Conservation (phyloP, 2,888 invertebrate genomes). For the Pyrochroa serraticornis region DNA sequence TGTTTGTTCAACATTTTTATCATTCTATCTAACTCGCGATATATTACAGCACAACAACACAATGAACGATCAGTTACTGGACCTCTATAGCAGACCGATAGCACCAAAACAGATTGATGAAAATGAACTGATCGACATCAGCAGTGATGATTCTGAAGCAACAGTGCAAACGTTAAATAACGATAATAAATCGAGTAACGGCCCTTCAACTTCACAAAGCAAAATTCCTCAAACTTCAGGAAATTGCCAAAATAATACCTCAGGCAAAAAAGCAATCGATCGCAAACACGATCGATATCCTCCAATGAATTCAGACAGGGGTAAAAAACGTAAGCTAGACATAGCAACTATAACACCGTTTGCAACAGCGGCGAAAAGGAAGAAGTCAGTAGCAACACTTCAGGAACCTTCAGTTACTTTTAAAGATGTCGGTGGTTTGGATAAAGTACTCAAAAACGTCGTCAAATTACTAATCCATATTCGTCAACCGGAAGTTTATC, state of each 20-base stretch:
- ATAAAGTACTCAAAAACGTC: slow-evolving; percentile 66
- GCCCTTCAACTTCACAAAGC: slow-evolving; percentile 59
- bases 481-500: slow-evolving; percentile 89
- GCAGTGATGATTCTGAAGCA: slow-evolving; percentile 74
- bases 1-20: slow-evolving; percentile 6
- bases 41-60: slow-evolving; percentile 13
- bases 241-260: slow-evolving; percentile 10
- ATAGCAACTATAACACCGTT: slow-evolving; percentile 7
- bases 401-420: slow-evolving; percentile 64
- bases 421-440: slow-evolving; percentile 82
- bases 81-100: slow-evolving; percentile 58
- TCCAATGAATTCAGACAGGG: slow-evolving; percentile 26
- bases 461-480: slow-evolving; percentile 74
- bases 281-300: slow-evolving; percentile 4
- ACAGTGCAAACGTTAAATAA: slow-evolving; percentile 57
- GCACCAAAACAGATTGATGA: slow-evolving; percentile 59
- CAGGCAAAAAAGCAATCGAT: slow-evolving; percentile 3
- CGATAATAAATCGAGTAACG: slow-evolving; percentile 44
- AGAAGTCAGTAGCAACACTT: slow-evolving; percentile 54
- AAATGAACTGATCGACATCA: slow-evolving; percentile 78
- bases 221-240: slow-evolving; percentile 7
- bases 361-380: slow-evolving; percentile 42
- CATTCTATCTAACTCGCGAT: not conserved
- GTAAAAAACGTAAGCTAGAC: slow-evolving; percentile 56
- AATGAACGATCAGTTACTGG: slow-evolving; percentile 57